Base-by-base conservation (phyloP, 2,113 vertebrate species). In the Engystomops pustulosus region DNA sequence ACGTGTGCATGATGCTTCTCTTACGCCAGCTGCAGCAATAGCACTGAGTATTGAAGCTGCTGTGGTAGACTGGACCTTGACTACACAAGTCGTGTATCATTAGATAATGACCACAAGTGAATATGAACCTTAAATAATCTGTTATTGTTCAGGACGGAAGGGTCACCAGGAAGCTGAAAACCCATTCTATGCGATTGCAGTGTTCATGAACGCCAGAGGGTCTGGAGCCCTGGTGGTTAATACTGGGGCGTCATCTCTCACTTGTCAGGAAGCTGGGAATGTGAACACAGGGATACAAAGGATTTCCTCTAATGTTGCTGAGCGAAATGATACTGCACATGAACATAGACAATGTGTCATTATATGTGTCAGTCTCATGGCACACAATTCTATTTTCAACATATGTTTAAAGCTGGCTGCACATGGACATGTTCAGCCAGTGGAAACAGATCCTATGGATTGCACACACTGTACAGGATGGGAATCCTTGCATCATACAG, bases 281-380 rank as follows among this genome's bases (percentile, higher is more conserved):
- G 11, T 18, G 67, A 53, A 25, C 20, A 12, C 41, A 36, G 67
- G 49, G 70, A 68, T 14, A 44, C 9, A 67, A 38, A 58, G 80
- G 47, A 81, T 81, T 71, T 81, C 67, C 65, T 81, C 32, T 55
- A 17, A 18, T 80, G 17, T 23, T 34, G n/a, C 76, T 27, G 15
- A 62, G 36, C 17, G n/a, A 23, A 41, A 20, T 27, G 34, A 20
- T 78, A 69, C 18, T 11, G 20, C 11, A 23, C 18, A 32, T n/a
- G 30, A 27, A 15, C 32, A 67, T 67, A 34, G 4, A 18, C 30
- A 67, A 34, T 8, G 15, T 15, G 25, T 60, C n/a, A 10, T 60
- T 25, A 60, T 60, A 7, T 8, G 14, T 2, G 32, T 67, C 15
- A 67, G 7, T 27, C 58, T 27, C 30, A 17, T 12, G 20, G 38